phyloP scores from a whole-genome alignment of 2,888 invertebrate genomes.

The Hanleya hanleyi region DNA sequence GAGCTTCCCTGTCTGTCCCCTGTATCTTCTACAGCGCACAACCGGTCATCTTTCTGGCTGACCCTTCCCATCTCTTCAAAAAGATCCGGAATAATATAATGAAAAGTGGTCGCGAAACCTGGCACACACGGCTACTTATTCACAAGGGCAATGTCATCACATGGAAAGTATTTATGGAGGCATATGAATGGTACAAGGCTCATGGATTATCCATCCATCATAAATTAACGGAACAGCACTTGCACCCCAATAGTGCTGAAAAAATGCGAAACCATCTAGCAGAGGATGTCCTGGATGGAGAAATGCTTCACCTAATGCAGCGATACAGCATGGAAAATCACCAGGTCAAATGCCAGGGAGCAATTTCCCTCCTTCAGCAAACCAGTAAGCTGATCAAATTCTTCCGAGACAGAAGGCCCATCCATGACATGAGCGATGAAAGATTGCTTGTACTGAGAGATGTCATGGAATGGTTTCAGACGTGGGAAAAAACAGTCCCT shows the following conservation, averaged over 20 bases:
- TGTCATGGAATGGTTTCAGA: neutral
- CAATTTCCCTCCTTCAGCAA: neutral
- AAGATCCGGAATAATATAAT: neutral
- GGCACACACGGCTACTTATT: slow-evolving; percentile 1
- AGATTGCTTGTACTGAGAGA: neutral
- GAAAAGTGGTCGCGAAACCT: slow-evolving; percentile 9
- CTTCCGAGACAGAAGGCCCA: neutral
- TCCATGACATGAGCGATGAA: neutral
- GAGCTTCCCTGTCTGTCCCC: neutral
- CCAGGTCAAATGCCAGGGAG: neutral
- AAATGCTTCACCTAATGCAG: neutral
- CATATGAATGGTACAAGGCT: slow-evolving; percentile 1
- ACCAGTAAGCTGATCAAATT: neutral
- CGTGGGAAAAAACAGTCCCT: neutral
- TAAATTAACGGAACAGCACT: neutral
- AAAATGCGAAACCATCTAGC: neutral
- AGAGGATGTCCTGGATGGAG: too few species aligned
- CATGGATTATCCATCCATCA: slow-evolving; percentile 6
- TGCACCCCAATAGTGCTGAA: neutral
- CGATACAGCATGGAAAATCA: neutral
- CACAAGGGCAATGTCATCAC: neutral
- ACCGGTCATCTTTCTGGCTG: neutral
- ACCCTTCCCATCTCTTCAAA: neutral
- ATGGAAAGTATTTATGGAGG: neutral
- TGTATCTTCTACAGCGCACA: neutral